These are phyloP conservation scores for Paradoxurus hermaphroditus DNA, from an alignment of 2,113 vertebrate genomes.

Conservation along the genomic window DNA sequence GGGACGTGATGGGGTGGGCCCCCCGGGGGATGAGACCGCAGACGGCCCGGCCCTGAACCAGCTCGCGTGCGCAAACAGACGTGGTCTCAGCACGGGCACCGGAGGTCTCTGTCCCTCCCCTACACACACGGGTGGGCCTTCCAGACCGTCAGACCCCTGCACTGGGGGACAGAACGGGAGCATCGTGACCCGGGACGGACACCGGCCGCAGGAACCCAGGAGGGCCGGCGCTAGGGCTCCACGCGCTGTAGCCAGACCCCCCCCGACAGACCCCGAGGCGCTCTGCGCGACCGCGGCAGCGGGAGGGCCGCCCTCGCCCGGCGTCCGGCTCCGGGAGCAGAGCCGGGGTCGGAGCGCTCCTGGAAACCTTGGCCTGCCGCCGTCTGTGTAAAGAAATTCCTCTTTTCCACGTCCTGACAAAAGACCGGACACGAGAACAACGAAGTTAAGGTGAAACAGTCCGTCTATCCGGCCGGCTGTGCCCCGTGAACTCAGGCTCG, in stretches of 20 bases:
- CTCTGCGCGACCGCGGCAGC: no score
- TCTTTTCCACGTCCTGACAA: not conserved
- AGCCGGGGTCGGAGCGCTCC: not conserved
- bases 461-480: not conserved
- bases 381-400: not conserved
- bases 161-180: not conserved
- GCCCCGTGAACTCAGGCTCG: not conserved
- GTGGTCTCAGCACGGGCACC: not conserved
- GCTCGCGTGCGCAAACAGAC: not conserved
- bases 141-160: not conserved
- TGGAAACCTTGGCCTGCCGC: not conserved
- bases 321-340: not conserved
- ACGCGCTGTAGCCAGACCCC: fast-evolving
- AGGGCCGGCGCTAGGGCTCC: no score
- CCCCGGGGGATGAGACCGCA: not conserved
- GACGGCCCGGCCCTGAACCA: fast-evolving
- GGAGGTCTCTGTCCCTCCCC: not conserved
- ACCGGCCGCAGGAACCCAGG: no score
- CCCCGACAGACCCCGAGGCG: fast-evolving
- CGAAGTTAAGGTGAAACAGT: not conserved
- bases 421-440: not conserved
- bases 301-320: no score
- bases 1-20: not conserved
- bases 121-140: not conserved
- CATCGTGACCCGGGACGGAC: not conserved